Conservation (phyloP, 2,888 invertebrate genomes). For the Phragmatobia fuliginosa region DNA sequence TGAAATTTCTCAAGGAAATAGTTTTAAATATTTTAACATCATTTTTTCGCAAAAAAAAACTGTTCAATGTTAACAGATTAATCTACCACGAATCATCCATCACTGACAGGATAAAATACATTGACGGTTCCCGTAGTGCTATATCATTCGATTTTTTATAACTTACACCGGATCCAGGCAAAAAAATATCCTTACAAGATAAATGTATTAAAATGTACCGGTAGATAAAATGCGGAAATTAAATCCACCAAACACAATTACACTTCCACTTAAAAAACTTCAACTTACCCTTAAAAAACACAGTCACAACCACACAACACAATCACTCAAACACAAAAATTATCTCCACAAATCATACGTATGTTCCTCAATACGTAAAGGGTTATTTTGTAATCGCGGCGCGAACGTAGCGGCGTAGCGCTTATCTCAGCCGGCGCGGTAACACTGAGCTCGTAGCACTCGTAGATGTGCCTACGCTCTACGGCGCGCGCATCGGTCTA, state of each 20-base stretch:
- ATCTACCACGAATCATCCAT: slow-evolving; percentile 19
- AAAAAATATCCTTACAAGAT: not conserved
- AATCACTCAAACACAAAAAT: slow-evolving; percentile 45
- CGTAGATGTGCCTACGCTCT: slow-evolving; percentile 58
- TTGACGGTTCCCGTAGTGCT: slow-evolving; percentile 19
- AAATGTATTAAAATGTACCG: not conserved
- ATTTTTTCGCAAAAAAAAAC: slow-evolving; percentile 9
- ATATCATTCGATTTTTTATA: slow-evolving; percentile 6
- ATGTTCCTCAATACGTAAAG: slow-evolving; percentile 45
- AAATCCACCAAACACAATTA: slow-evolving; percentile 4
- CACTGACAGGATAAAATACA: slow-evolving; percentile 22
- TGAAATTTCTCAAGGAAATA: slow-evolving; percentile 1
- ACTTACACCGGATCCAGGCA: not conserved
- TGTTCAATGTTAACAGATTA: slow-evolving; percentile 12
- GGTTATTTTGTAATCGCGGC: slow-evolving; percentile 32
- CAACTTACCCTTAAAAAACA: slow-evolving; percentile 41
- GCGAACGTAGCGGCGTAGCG: slow-evolving; percentile 53
- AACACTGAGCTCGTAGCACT: slow-evolving; percentile 68
- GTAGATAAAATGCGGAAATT: slow-evolving; percentile 5
- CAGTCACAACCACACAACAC: slow-evolving; percentile 48
- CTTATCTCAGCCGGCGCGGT: slow-evolving; percentile 55
- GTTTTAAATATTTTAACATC: slow-evolving; percentile 5
- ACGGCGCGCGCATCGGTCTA: slow-evolving; percentile 82
- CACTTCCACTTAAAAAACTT: not conserved
- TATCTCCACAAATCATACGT: slow-evolving; percentile 47